Evolutionary conservation across 2,113 vertebrate species (phyloP).

Genomic region (Tenebrosternarchus preto): DNA sequence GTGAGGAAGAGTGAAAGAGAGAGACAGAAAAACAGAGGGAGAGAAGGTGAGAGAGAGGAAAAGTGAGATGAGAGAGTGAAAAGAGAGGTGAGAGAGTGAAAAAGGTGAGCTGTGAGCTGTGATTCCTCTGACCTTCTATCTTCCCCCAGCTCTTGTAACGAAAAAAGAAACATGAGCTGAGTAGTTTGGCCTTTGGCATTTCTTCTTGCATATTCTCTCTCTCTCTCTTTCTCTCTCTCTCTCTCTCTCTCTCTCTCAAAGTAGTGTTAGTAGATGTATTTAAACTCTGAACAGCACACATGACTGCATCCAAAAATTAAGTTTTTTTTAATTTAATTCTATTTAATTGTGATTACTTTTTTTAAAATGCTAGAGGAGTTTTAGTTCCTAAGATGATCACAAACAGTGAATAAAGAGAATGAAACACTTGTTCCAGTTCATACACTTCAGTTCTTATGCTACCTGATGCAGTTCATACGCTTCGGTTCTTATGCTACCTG

Average conservation of each 20-base stretch:
- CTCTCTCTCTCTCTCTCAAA: not conserved
- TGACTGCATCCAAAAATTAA: not conserved
- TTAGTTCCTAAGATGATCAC: not conserved
- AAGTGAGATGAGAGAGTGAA: constrained; percentile 38
- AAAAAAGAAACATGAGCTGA: constrained; percentile 50
- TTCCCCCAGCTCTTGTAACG: not conserved
- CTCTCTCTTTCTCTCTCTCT: not conserved
- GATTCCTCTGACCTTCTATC: constrained; percentile 69
- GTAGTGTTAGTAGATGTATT: not conserved
- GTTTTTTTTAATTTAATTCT: too few species aligned
- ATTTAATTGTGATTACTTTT: too few species aligned
- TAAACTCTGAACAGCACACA: constrained; percentile 21
- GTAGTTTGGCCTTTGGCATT: constrained; percentile 45
- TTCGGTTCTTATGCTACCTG: constrained; percentile 75
- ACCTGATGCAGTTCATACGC: too few species aligned
- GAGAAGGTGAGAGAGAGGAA: constrained; percentile 17
- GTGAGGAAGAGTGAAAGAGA: constrained; percentile 54
- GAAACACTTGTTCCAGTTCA: too few species aligned
- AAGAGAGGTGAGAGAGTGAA: not conserved
- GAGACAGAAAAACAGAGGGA: constrained; percentile 32
- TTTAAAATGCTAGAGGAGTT: constrained; percentile 1
- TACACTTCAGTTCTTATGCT: too few species aligned
- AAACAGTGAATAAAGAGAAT: not conserved
- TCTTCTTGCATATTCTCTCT: constrained; percentile 3
- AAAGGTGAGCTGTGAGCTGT: constrained; percentile 49